Evolutionary conservation across 2,888 invertebrate species (phyloP).

Genomic region (Agrilus mali): DNA sequence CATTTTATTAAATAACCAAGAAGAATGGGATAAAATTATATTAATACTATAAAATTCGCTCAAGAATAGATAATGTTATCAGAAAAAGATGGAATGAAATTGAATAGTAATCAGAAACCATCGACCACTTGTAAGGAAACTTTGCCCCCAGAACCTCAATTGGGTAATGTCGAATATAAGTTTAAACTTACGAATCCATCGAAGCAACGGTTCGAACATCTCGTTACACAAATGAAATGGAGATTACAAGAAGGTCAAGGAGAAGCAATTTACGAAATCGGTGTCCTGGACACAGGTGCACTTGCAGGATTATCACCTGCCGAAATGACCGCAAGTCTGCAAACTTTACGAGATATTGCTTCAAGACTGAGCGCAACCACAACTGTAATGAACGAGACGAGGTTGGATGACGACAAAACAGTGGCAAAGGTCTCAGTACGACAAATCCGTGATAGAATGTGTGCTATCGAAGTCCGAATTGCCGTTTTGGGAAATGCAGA

Average conservation of each 20-base stretch:
- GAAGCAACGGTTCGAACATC: constrained; percentile 82
- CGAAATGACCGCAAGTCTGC: constrained; percentile 78
- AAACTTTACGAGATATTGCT: constrained; percentile 82
- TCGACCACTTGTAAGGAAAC: constrained; percentile 30
- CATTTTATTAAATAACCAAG: no score
- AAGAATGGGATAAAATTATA: no score
- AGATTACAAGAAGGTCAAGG: constrained; percentile 91
- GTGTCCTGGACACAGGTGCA: constrained; percentile 82
- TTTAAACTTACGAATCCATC: constrained; percentile 87
- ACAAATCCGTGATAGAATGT: constrained; percentile 73
- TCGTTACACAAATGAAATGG: constrained; percentile 99
- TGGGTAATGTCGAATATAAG: constrained; percentile 95
- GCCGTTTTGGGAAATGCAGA: constrained; percentile 93
- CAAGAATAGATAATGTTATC: no score
- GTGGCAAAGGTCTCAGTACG: constrained; percentile 82
- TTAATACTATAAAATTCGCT: no score
- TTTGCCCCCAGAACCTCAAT: constrained; percentile 82
- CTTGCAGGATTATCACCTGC: constrained; percentile 70
- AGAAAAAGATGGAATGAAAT: no score
- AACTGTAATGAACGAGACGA: constrained; percentile 57
- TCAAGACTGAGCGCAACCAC: constrained; percentile 71
- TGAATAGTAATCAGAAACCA: not conserved
- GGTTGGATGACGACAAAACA: constrained; percentile 42
- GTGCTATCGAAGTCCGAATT: constrained; percentile 78
- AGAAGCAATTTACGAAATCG: constrained; percentile 95